Base-by-base conservation (phyloP, 2,888 invertebrate species). In the Aphodius granarius region DNA sequence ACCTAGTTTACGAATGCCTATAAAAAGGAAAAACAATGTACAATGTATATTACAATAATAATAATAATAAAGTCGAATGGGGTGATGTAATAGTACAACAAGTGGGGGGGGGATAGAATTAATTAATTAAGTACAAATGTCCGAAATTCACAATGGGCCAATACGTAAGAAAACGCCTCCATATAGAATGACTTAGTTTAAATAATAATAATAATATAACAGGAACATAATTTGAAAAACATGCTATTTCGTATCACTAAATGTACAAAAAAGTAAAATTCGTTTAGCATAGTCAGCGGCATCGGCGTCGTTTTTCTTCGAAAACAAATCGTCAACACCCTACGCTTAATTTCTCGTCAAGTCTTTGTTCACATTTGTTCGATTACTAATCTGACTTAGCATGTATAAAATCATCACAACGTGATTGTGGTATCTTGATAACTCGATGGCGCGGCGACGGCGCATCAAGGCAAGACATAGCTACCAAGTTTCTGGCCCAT, bases 211-310 rank as follows among this genome's bases (percentile, higher is more conserved):
- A 21, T 68, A 68, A 68, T 79, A 83, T 83, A 85, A 85, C 84
- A 87, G 87, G 87, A 87, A 87, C 87, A 87, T 87, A 83, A 83
- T 83, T 85, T 86, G 85, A 84, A 84, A 85, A 83, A 84, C 82
- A 83, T 83, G 81, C 80, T 81, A 82, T 79, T 79, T 76, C 62
- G 75, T 76, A 76, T 82, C 77, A 80, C 80, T 79, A 79, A 81
- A 82, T 81, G 80, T 81, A 81, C 79, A 81, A 78, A 79, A 76
- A 81, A 77, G 78, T 78, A 77, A 78, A 77, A 77, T 76, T 76
- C 63, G 17, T 21, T 17, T 17, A 15, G 16, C 23, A 13, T 70
- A 74, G 74, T 74, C 74, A 74, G 70, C 64, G 70, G 70, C 71
- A 72, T 62, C 63, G 63, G 17, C 70, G 21, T 23, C 71, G 21